phyloP scores from a whole-genome alignment of 2,888 invertebrate species.

The Clostera curtula region DNA sequence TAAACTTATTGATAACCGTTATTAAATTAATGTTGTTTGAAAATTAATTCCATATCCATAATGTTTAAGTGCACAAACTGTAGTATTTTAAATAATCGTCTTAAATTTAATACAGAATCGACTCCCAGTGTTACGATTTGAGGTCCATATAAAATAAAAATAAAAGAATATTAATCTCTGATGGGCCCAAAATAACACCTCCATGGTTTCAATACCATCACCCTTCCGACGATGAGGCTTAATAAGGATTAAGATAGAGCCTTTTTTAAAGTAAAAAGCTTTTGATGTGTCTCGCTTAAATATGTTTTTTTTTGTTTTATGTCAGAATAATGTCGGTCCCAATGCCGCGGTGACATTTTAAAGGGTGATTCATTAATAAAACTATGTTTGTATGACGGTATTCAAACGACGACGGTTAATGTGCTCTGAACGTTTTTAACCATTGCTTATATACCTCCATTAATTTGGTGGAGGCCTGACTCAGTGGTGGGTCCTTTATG shows the following conservation, averaged over 20 bases:
- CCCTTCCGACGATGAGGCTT: slow-evolving; percentile 58
- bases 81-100: slow-evolving; percentile 35
- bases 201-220: slow-evolving; percentile 50
- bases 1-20: too few relatives aligned
- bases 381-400: slow-evolving; percentile 11
- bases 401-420: neutral
- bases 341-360: slow-evolving; percentile 30
- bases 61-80: slow-evolving; percentile 9
- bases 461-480: too few relatives aligned
- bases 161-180: slow-evolving; percentile 49
- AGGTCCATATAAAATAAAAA: slow-evolving; percentile 34
- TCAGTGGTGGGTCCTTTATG: too few relatives aligned
- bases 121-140: slow-evolving; percentile 59
- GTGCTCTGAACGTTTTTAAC: neutral
- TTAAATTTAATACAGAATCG: slow-evolving; percentile 28
- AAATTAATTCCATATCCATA: neutral
- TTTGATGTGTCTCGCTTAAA: slow-evolving; percentile 55
- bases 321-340: slow-evolving; percentile 28
- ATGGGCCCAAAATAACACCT: slow-evolving; percentile 65
- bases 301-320: slow-evolving; percentile 37
- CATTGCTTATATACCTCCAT: too few relatives aligned
- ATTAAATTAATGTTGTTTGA: too few relatives aligned
- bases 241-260: slow-evolving; percentile 70
- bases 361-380: slow-evolving; percentile 19
- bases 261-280: slow-evolving; percentile 66